Base-by-base conservation (phyloP, 2,797 vertebrate species). In the Pangasius sanitwongsei region DNA sequence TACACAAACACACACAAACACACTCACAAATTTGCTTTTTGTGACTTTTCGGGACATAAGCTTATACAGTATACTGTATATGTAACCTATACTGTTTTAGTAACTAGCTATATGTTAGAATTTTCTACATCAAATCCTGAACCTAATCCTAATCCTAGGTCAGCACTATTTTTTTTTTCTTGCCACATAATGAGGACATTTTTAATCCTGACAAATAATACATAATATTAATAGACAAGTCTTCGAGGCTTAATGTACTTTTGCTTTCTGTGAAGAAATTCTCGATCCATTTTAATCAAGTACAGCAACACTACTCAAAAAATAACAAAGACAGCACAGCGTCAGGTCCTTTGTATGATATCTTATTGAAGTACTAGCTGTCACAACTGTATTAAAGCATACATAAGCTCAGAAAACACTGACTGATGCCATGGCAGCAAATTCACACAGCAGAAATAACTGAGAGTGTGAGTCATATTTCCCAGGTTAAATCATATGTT, bases 401-500 rank as follows among this genome's bases (percentile, higher is more conserved):
- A 90, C 28, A 83, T 91, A 77, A 84, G 72, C 81, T 85, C 69
- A 87, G 80, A 77, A 48, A 80, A 67, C 34, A 55, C 25, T 83
- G 59, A 81, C 82, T 88, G 80, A 86, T 88, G 50, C 15, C 70
- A 44, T 89, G 63, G 77, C 72, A 87, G 70, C 25, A 50, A n/a
- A 90, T 65, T 75, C 37, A 61, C n/a, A 78, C 65, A 72, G 57
- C 67, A 50, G 31, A 78, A 87, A 86, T 57, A 69, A 83, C 31
- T 55, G 3, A 28, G 57, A 88, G 4, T 65, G 41, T 53, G 80
- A 83, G 74, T 83, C 67, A 91, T 82, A 63, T 31, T 83, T 85
- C 63, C 83, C 55, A 74, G 83, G 81, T 91, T 85, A 86, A 90
- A 88, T 89, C 85, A 89, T 90, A 83, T 70, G 75, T 75, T 87